Conservation (phyloP, 2,888 invertebrate genomes). For the Zhuqinia jingwanae region DNA sequence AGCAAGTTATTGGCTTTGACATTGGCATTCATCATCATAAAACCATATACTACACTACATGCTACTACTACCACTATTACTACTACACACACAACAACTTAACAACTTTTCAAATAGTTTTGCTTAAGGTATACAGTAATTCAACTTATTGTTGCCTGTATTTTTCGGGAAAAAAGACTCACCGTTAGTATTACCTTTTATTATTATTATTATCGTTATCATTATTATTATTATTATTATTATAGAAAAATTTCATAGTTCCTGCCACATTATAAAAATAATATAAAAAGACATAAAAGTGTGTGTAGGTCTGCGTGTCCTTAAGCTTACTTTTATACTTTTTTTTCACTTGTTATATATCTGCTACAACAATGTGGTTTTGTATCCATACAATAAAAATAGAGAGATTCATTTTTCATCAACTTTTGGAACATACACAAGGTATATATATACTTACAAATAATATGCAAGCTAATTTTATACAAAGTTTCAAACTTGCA, state of each 20-base stretch:
- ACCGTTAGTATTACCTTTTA: conserved; percentile 57
- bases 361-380: too few relatives aligned
- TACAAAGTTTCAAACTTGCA: too few relatives aligned
- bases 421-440: too few relatives aligned
- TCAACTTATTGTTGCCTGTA: conserved; percentile 14
- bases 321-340: background rate
- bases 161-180: conserved; percentile 46
- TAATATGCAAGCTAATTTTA: too few relatives aligned
- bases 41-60: too few relatives aligned
- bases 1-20: conserved; percentile 67
- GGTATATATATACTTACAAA: too few relatives aligned
- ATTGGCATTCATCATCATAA: conserved; percentile 61
- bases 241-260: conserved; percentile 17
- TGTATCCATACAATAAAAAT: background rate
- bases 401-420: background rate
- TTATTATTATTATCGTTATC: conserved; percentile 27
- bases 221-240: conserved; percentile 32
- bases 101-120: conserved; percentile 20
- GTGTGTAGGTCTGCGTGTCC: background rate
- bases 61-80: too few relatives aligned
- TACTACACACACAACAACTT: background rate
- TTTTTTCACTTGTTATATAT: too few relatives aligned
- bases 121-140: background rate
- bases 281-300: conserved; percentile 1
- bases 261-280: background rate